Percentiles rank a stretch among this genome's conserved stretches.
Conservation (phyloP, 2,797 vertebrate species). For the Syndactyla subalaris region DNA sequence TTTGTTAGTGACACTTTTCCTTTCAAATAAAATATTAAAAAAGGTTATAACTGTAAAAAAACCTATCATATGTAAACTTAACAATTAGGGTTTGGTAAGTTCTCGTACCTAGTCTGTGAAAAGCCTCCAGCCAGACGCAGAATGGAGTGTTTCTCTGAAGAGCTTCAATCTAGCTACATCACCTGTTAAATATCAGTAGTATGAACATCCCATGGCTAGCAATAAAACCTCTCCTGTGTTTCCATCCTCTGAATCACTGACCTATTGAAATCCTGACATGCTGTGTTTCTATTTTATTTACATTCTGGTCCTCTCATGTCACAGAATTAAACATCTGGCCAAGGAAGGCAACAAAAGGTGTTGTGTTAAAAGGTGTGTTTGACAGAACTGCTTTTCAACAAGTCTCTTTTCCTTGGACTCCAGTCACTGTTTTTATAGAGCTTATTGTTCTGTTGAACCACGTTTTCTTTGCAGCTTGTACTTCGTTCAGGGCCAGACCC, state of each 20-base stretch:
- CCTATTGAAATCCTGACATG: conserved; percentile 77
- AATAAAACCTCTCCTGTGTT: conserved; percentile 70
- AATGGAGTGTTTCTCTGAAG: conserved; percentile 78
- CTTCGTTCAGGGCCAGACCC: conserved; percentile 94
- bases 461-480: conserved; percentile 98
- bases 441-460: conserved; percentile 99
- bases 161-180: conserved; percentile 67
- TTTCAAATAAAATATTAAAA: conserved; percentile 80
- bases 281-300: conserved; percentile 75
- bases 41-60: conserved; percentile 79
- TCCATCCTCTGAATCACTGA: conserved; percentile 71
- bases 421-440: conserved; percentile 98
- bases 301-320: conserved; percentile 81
- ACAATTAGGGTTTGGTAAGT: conserved; percentile 76
- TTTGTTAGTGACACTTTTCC: conserved; percentile 65
- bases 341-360: conserved; percentile 80
- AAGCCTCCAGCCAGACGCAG: conserved; percentile 79
- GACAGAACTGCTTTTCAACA: conserved; percentile 81
- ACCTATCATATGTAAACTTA: conserved; percentile 80
- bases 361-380: conserved; percentile 69
- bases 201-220: conserved; percentile 78
- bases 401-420: conserved; percentile 97
- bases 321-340: conserved; percentile 80
- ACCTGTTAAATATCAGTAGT: conserved; percentile 88
- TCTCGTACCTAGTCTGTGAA: conserved; percentile 84